Evolutionary conservation across 2,797 vertebrate species (phyloP).

Genomic region (Enteromius viviparus): DNA sequence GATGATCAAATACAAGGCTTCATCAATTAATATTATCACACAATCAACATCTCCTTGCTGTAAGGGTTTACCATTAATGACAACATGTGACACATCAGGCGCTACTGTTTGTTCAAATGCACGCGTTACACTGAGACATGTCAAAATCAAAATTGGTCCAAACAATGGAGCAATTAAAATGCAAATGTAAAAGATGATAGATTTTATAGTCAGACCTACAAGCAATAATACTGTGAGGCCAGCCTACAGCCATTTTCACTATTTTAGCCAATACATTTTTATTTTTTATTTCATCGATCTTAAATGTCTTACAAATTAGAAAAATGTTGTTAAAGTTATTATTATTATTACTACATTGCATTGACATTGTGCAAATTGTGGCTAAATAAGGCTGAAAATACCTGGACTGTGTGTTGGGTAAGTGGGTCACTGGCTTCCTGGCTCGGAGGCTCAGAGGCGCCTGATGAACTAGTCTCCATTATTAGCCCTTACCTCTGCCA

Average conservation of each 20-base stretch:
- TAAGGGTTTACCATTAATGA: conserved; percentile 53
- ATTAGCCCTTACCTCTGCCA: conserved; percentile 55
- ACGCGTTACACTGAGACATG: conserved; percentile 78
- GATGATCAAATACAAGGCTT: conserved; percentile 46
- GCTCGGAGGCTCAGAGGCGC: conserved; percentile 53
- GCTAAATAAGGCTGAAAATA: conserved; percentile 30
- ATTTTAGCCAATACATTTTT: neutral
- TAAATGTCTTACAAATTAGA: neutral
- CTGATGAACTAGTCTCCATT: conserved; percentile 57
- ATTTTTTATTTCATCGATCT: neutral
- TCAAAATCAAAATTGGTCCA: conserved; percentile 80
- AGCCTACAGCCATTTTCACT: neutral
- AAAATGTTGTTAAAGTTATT: neutral
- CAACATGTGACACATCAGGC: conserved; percentile 56
- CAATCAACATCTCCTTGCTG: conserved; percentile 43
- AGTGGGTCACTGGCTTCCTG: conserved; percentile 56
- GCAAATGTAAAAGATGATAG: conserved; percentile 77
- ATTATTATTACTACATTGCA: neutral
- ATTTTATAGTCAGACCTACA: conserved; percentile 69
- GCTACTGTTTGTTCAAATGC: conserved; percentile 78
- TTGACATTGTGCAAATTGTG: neutral
- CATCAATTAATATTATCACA: conserved; percentile 55
- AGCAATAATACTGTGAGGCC: conserved; percentile 13
- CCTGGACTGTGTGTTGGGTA: conserved; percentile 46
- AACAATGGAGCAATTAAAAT: conserved; percentile 86